Base-by-base conservation (phyloP, 2,888 invertebrate species). In the Erpobdella octoculata region DNA sequence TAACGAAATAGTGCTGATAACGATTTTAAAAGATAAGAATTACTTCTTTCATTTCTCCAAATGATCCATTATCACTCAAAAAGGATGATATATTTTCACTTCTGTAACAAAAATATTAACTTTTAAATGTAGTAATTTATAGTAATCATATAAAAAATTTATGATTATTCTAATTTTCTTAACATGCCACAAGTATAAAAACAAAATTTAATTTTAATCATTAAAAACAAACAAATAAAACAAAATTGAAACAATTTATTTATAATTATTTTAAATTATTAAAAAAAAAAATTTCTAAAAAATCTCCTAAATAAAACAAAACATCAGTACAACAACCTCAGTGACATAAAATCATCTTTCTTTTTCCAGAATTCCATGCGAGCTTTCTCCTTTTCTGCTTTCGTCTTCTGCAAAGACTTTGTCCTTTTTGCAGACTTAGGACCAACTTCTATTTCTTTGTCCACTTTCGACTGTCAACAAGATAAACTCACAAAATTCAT, bases 281-380 rank as follows among this genome's bases (percentile, higher is more conserved):
- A 12, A n/a, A n/a, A n/a, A n/a, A n/a, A n/a, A n/a, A n/a, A n/a
- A n/a, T n/a, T n/a, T n/a, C n/a, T n/a, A n/a, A n/a, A n/a, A n/a
- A n/a, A n/a, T n/a, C n/a, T n/a, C n/a, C n/a, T n/a, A n/a, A n/a
- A n/a, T n/a, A n/a, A n/a, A n/a, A n/a, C n/a, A n/a, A n/a, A n/a
- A n/a, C n/a, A n/a, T n/a, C n/a, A n/a, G n/a, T n/a, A n/a, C n/a
- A n/a, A n/a, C 2, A 35, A 68, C 68, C 46, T 68, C 41, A 46
- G 35, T 68, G 35, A 46, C 2, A 31, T 21, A 9, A 46, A 15
- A 8, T 33, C 21, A n/a, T 70, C 70, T 59, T 70, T 53, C 28
- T 70, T 36, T 18, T 38, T 70, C 70, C 70, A 70, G 31, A 58
- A 70, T 2, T 35, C 36, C 21, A 59, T 59, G 25, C 37, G 58